These are phyloP conservation scores for Nephila pilipes DNA, from an alignment of 1,140 invertebrate genomes.

Conservation along the genomic window DNA sequence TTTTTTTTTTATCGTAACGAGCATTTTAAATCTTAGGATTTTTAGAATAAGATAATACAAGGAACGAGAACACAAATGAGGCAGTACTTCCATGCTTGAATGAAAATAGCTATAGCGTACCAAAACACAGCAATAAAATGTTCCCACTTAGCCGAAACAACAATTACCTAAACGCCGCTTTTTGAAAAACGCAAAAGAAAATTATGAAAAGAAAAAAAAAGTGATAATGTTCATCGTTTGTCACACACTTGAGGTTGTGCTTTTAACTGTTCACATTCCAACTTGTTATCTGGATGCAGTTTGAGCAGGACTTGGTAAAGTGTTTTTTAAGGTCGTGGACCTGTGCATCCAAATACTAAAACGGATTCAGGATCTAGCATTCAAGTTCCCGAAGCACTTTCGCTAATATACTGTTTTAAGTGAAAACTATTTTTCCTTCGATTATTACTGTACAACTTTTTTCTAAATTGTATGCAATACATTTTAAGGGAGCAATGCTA, in stretches of 20 bases:
- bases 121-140: background rate
- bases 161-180: background rate
- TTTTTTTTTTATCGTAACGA: no score
- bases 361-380: slow-evolving; percentile 43
- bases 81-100: no score
- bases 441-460: background rate
- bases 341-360: slow-evolving; percentile 75
- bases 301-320: slow-evolving; percentile 19
- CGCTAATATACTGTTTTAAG: slow-evolving; percentile 29
- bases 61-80: no score
- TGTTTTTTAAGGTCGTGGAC: slow-evolving; percentile 78
- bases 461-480: background rate
- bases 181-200: background rate
- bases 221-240: slow-evolving; percentile 32
- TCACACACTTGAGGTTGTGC: slow-evolving; percentile 9
- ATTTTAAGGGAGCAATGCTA: background rate
- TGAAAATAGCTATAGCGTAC: no score
- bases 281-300: slow-evolving; percentile 27
- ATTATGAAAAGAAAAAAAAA: slow-evolving; percentile 4
- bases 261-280: slow-evolving; percentile 42
- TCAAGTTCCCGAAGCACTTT: background rate
- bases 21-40: no score
- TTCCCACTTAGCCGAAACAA: background rate
- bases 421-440: background rate
- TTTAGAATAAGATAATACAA: no score